Evolutionary conservation across 2,113 vertebrate genomes (phyloP).

Genomic region (Artemisiospiza belli): DNA sequence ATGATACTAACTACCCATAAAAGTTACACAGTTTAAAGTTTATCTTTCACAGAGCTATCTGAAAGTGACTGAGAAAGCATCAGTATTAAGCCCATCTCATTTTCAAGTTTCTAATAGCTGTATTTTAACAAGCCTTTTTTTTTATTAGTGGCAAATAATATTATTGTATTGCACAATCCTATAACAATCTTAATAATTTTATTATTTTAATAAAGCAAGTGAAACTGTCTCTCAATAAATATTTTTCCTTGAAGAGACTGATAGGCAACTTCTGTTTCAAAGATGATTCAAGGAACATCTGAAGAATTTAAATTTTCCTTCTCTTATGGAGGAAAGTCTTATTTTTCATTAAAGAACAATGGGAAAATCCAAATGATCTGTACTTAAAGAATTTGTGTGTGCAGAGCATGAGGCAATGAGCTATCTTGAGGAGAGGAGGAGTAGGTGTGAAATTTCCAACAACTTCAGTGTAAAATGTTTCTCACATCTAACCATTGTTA

Average conservation of each 20-base stretch:
- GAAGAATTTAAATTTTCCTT: neutral
- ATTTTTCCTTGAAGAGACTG: neutral
- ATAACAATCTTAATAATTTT: neutral
- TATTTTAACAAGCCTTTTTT: neutral
- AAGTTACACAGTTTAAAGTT: no score
- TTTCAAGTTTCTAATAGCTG: neutral
- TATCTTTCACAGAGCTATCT: neutral
- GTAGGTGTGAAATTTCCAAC: constrained; percentile 7
- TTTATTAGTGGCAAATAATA: neutral
- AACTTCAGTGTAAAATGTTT: neutral
- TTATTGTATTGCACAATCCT: neutral
- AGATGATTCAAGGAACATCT: neutral
- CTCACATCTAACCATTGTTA: neutral
- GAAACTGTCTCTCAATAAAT: neutral
- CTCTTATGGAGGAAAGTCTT: neutral
- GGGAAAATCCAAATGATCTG: neutral
- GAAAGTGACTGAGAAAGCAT: neutral
- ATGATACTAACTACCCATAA: neutral
- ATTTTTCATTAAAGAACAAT: neutral
- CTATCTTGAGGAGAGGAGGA: neutral
- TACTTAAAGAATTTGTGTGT: neutral
- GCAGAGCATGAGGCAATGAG: neutral
- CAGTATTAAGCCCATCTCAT: neutral
- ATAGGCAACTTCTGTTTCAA: neutral
- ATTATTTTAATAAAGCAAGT: neutral